A percentile compares a stretch with the other conserved stretches of the same genome.
These are phyloP conservation scores for Smittia sp. DNA, from an alignment of 2,888 invertebrate genomes.

Conservation along the genomic window DNA sequence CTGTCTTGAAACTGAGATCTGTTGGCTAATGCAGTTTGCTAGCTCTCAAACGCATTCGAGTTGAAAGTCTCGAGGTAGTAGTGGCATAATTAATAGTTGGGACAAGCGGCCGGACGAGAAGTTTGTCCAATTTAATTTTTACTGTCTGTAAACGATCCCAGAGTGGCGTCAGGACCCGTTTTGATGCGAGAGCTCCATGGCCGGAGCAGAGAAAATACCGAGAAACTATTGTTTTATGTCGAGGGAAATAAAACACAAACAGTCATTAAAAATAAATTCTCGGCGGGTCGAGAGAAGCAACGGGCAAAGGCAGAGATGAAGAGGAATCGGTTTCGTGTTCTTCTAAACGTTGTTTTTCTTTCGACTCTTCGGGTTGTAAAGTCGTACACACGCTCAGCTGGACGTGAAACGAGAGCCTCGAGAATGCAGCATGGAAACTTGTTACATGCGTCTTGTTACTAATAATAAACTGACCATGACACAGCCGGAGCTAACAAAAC, in stretches of 20 bases:
- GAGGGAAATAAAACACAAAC: slow-evolving; percentile 2
- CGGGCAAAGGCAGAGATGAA: background rate
- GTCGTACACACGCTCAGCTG: slow-evolving; percentile 15
- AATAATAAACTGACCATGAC: slow-evolving; percentile 25
- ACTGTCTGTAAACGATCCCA: background rate
- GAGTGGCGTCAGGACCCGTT: slow-evolving; percentile 15
- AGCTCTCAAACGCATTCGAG: no score
- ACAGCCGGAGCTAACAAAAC: slow-evolving; percentile 25
- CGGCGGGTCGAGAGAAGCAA: background rate
- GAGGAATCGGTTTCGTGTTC: slow-evolving; percentile 2
- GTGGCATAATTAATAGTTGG: background rate
- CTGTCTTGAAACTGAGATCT: background rate
- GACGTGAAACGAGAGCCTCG: background rate
- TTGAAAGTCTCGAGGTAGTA: background rate
- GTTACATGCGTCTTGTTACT: background rate
- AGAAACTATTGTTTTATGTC: slow-evolving; percentile 20
- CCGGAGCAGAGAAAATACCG: background rate
- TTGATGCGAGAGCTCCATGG: background rate
- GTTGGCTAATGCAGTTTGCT: background rate
- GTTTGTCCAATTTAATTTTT: background rate
- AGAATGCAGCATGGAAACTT: slow-evolving; percentile 18
- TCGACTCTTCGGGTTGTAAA: background rate
- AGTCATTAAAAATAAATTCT: slow-evolving; percentile 27
- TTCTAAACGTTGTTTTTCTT: slow-evolving; percentile 2
- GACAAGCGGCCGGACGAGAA: background rate